Conservation (phyloP, 2,888 invertebrate species). For the Macaria liturata region DNA sequence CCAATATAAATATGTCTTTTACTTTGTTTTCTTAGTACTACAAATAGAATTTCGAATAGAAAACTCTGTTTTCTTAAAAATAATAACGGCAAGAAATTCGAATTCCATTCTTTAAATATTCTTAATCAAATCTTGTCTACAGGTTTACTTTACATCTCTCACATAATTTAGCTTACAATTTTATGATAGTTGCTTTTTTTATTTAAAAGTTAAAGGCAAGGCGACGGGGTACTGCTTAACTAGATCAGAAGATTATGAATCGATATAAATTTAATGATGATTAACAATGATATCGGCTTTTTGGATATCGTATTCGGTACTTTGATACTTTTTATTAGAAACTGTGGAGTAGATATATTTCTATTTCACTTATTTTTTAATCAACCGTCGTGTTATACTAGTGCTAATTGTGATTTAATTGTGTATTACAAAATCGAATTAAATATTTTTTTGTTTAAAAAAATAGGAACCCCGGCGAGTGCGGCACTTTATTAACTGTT, state of each 20-base stretch:
- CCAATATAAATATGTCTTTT: too few relatives aligned
- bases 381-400: too few relatives aligned
- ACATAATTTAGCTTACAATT: constrained; percentile 29
- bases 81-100: background rate
- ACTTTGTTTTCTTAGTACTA: too few relatives aligned
- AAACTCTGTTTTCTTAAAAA: background rate
- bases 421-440: too few relatives aligned
- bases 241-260: constrained; percentile 72
- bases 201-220: constrained; percentile 50
- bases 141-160: constrained; percentile 16
- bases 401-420: too few relatives aligned
- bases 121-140: constrained; percentile 1
- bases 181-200: constrained; percentile 26
- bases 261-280: constrained; percentile 78
- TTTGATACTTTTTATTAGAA: constrained; percentile 22
- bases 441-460: too few relatives aligned
- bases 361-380: too few relatives aligned
- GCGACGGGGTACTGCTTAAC: constrained; percentile 34
- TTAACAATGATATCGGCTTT: constrained; percentile 73
- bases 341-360: constrained; percentile 35
- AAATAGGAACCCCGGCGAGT: too few relatives aligned
- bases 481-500: too few relatives aligned
- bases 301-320: constrained; percentile 50
- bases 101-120: constrained; percentile 8
- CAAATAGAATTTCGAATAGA: too few relatives aligned